Evolutionary conservation across 53 echinoderm and acorn worm species (phyloP), one percentile per base, ranked within the genome.

Genomic region (Paracentrotus lividus): DNA sequence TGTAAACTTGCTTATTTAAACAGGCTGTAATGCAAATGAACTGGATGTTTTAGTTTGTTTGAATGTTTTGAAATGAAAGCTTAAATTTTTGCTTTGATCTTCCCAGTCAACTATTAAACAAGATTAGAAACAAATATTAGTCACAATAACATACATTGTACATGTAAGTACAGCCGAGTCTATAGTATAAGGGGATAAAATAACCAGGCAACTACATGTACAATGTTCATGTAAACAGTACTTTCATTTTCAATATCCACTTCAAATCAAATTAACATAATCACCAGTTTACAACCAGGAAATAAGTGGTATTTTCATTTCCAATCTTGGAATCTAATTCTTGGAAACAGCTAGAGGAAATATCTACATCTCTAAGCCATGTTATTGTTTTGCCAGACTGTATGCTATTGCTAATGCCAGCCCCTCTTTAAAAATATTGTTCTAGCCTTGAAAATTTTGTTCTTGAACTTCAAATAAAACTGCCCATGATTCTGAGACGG

Each of bases 351-450:
- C 36, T 72, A 18, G 40, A 40, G 72, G 20, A 72, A 40, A 40
- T 5, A 38, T 15, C 16, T 18, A 38, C 20, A 29, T 29, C 64
- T 27, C 31, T 64, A 31, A 72, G 12, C 32, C 72, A 38, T 72
- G 40, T 36, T 72, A 72, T 72, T 40, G 72, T 72, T 72, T 72
- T 72, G 40, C 72, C 72, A 72, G 72, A 40, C 72, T 8, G 40
- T n/a, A n/a, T n/a, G n/a, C n/a, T n/a, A n/a, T n/a, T n/a, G n/a
- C n/a, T n/a, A n/a, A n/a, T n/a, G n/a, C n/a, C n/a, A n/a, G n/a
- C n/a, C n/a, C n/a, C n/a, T 72, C 18, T 40, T 72, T 16, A 18
- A 72, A 72, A n/a, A n/a, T n/a, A n/a, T n/a, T n/a, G n/a, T n/a
- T n/a, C n/a, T 16, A 20, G 40, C 72, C 72, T 72, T 72, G 64